phyloP scores from a whole-genome alignment of 1,140 invertebrate species.

The Berghia stephanieae region DNA sequence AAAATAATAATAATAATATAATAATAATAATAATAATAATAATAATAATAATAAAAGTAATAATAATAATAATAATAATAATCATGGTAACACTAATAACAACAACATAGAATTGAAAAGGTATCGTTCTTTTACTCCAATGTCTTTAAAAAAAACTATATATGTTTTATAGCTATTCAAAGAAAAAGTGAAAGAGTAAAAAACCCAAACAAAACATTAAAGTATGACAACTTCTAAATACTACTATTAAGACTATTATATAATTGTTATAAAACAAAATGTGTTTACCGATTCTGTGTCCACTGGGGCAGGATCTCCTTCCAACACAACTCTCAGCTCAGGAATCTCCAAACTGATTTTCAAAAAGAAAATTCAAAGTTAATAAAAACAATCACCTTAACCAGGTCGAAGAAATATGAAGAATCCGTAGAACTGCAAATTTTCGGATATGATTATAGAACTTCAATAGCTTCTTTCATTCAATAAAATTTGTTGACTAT shows the following conservation, averaged over 20 bases:
- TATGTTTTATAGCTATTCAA: background rate
- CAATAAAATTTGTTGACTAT: too few relatives aligned
- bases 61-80: too few relatives aligned
- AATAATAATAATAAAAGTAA: too few relatives aligned
- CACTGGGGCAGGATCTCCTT: conserved; percentile 40
- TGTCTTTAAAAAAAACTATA: background rate
- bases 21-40: background rate
- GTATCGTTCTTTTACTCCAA: background rate
- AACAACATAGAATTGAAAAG: background rate
- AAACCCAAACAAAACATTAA: conserved; percentile 19
- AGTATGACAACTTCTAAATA: background rate
- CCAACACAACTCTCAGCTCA: conserved; percentile 47
- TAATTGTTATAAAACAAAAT: conserved; percentile 21
- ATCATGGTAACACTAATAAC: too few relatives aligned
- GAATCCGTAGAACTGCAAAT: too few relatives aligned
- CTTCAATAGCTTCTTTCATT: too few relatives aligned
- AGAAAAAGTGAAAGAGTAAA: background rate
- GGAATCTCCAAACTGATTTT: conserved; percentile 42
- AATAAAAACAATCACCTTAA: too few relatives aligned
- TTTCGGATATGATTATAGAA: too few relatives aligned
- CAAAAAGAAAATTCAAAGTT: background rate
- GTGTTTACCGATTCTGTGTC: conserved; percentile 26
- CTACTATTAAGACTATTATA: conserved; percentile 37
- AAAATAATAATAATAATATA: background rate
- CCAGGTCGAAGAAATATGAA: too few relatives aligned